Percentiles rank a stretch among this genome's conserved stretches.
phyloP scores from a whole-genome alignment of 2,113 vertebrate genomes.

The Amphilophus citrinellus region DNA sequence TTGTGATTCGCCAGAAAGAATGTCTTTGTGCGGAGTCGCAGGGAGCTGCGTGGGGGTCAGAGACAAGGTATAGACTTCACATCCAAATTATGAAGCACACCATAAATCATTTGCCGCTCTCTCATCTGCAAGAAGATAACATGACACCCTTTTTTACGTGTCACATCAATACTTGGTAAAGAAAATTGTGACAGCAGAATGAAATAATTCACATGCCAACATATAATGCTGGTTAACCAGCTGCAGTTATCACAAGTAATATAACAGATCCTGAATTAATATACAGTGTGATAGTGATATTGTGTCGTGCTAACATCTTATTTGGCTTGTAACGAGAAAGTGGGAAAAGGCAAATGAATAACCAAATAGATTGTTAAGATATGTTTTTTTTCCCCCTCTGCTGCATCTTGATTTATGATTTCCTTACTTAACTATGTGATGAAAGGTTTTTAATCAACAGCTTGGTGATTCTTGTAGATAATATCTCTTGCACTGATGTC shows the following conservation, averaged over 20 bases:
- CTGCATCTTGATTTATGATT: background rate
- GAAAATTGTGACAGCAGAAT: background rate
- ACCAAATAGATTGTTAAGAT: background rate
- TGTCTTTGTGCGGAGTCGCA: background rate
- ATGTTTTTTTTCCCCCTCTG: background rate
- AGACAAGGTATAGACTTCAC: background rate
- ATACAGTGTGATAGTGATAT: background rate
- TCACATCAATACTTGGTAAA: background rate
- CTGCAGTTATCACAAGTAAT: conserved; percentile 4
- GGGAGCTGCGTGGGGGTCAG: background rate
- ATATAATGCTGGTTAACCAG: background rate
- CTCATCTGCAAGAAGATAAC: background rate
- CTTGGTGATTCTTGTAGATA: background rate
- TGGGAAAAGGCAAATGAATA: background rate
- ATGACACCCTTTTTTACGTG: background rate
- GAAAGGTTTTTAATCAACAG: conserved; percentile 8
- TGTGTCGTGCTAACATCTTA: background rate
- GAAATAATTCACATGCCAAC: conserved; percentile 11
- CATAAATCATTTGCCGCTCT: background rate
- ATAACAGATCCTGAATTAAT: background rate
- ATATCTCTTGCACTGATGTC: conserved; percentile 25
- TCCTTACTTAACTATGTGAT: conserved; percentile 6
- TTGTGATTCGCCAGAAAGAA: conserved; percentile 26
- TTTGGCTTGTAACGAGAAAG: conserved; percentile 3
- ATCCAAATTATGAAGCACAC: background rate